Conservation (phyloP, 2,797 vertebrate species). For the Chaunax sp. region DNA sequence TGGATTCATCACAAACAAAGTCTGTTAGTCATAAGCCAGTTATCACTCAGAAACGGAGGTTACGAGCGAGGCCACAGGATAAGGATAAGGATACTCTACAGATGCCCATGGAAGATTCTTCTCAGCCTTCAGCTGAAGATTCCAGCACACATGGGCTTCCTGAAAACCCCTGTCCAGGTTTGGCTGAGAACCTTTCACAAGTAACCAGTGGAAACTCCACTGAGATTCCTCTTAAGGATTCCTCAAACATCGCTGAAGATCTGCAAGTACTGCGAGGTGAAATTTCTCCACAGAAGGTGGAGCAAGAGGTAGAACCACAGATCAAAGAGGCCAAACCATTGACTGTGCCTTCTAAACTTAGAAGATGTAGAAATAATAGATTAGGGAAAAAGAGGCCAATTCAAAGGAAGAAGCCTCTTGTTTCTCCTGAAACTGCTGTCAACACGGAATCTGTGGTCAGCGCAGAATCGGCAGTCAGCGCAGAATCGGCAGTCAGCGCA, state of each 20-base stretch:
- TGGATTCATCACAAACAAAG: conserved; percentile 66
- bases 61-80: conserved; percentile 46
- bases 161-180: conserved; percentile 48
- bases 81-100: conserved; percentile 52
- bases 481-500: not conserved
- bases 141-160: conserved; percentile 58
- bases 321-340: conserved; percentile 65
- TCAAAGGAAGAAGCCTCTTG: conserved; percentile 70
- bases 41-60: conserved; percentile 68
- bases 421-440: conserved; percentile 52
- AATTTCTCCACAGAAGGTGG: conserved; percentile 42
- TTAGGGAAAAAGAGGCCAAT: conserved; percentile 62
- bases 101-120: conserved; percentile 50
- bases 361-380: conserved; percentile 68
- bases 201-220: conserved; percentile 31
- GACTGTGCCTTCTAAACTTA: conserved; percentile 74
- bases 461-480: not conserved
- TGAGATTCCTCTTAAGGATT: conserved; percentile 49
- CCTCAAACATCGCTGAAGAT: conserved; percentile 35
- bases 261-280: conserved; percentile 48
- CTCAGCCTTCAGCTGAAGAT: conserved; percentile 63
- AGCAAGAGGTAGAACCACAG: conserved; percentile 65
- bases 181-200: conserved; percentile 36
- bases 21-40: conserved; percentile 64
- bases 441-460: not conserved